phyloP scores from a whole-genome alignment of 2,888 invertebrate genomes.

The Thymelicus acteon region DNA sequence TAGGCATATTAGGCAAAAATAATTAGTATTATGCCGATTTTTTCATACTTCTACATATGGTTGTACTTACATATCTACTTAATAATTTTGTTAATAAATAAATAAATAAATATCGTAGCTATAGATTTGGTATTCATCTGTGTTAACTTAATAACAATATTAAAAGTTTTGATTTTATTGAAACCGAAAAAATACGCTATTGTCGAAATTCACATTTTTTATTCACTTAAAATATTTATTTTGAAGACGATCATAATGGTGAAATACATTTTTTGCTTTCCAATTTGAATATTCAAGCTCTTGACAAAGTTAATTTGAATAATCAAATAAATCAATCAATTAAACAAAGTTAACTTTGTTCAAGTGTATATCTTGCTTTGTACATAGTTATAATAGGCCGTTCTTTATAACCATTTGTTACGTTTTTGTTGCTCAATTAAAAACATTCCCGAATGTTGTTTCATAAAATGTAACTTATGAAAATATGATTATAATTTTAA shows the following conservation, averaged over 20 bases:
- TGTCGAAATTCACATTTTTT: no score
- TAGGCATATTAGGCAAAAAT: no score
- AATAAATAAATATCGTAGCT: no score
- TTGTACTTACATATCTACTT: slow-evolving; percentile 1
- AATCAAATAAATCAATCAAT: no score
- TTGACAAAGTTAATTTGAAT: no score
- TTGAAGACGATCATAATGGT: no score
- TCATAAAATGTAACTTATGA: neutral
- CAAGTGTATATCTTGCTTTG: neutral
- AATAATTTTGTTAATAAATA: no score
- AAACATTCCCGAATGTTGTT: slow-evolving; percentile 21
- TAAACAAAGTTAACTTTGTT: neutral
- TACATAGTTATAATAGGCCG: neutral
- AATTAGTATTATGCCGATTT: no score
- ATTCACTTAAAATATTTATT: no score
- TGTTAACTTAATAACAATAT: neutral
- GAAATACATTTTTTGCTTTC: no score
- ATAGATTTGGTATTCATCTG: neutral
- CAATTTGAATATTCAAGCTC: no score
- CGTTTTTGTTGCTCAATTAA: slow-evolving; percentile 25
- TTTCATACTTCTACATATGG: neutral
- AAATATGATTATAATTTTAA: no score
- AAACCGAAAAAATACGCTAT: neutral
- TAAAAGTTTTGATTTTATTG: neutral
- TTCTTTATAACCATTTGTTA: neutral